Evolutionary conservation across 2,888 invertebrate species (phyloP), one percentile per base, ranked within the genome.

Genomic region (Sinopyrophorus schimmeli): DNA sequence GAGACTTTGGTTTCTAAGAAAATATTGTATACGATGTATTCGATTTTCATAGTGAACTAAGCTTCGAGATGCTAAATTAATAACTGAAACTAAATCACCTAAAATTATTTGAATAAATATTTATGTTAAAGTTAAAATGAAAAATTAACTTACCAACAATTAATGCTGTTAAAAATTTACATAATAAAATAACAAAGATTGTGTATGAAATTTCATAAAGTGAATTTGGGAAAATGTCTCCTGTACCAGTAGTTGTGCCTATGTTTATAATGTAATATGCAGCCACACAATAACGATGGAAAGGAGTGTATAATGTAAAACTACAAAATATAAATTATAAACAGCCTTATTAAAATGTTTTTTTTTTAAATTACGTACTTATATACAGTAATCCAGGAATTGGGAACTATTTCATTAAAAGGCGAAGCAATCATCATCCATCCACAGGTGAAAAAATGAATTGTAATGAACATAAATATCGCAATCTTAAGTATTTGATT

Each of bases 231-330:
- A 74, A 68, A 2, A 79, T 76, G 49, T 80, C 79, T 5, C 79
- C 79, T 0, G 75, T 74, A 1, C 78, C 79, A 1, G 79, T 77
- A 16, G 76, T 77, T 0, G 78, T 78, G 18, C 77, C 58, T 27
- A 79, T 63, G 51, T 76, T 77, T 12, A 77, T 69, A 61, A 77
- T 73, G 48, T 77, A 79, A 74, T 79, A 80, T 12, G 77, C 44
- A 0, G 76, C 10, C 5, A 15, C 10, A 7, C 10, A 4, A 11
- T 38, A 46, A 11, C 7, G 46, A 12, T 14, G 5, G 0, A 21
- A 7, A n/a, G 30, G 15, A 6, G 7, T 26, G 39, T n/a, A 41
- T 38, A 5, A 12, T 20, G 54, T 58, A 39, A 35, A 53, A 15
- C 40, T 40, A 14, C 15, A 37, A 37, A 9, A 3, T 7, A 11